phyloP scores from a whole-genome alignment of 2,797 vertebrate species.

The Erethizon dorsatum region DNA sequence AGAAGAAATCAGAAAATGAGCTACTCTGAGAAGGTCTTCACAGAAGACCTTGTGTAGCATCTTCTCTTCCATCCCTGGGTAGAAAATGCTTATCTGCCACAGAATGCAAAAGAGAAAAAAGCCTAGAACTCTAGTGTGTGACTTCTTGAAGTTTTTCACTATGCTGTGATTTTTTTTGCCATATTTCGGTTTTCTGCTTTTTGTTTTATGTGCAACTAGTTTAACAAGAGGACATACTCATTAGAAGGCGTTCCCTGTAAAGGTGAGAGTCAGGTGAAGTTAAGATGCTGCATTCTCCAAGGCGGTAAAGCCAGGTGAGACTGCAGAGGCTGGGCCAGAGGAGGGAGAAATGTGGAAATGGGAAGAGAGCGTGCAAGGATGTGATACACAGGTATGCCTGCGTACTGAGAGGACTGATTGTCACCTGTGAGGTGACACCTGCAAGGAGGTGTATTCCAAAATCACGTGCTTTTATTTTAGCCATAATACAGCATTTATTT shows the following conservation, averaged over 20 bases:
- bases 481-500: not conserved
- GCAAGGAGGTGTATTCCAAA: not conserved
- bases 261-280: not conserved
- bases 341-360: no score
- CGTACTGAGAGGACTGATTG: no score
- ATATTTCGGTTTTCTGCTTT: not conserved
- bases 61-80: not conserved
- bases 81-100: not conserved
- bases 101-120: not conserved
- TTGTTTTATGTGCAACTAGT: not conserved
- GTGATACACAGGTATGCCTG: rapidly evolving
- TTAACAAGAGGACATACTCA: not conserved
- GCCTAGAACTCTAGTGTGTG: not conserved
- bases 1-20: not conserved
- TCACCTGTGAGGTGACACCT: not conserved
- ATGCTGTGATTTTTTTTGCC: not conserved
- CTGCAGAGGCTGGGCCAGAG: rapidly evolving
- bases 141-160: not conserved
- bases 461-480: not conserved
- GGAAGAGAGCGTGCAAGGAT: no score
- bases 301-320: not conserved
- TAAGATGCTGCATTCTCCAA: no score
- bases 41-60: not conserved
- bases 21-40: not conserved
- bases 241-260: not conserved